These are phyloP conservation scores for Aptenodytes patagonicus DNA, from an alignment of 2,113 vertebrate species.

Conservation along the genomic window DNA sequence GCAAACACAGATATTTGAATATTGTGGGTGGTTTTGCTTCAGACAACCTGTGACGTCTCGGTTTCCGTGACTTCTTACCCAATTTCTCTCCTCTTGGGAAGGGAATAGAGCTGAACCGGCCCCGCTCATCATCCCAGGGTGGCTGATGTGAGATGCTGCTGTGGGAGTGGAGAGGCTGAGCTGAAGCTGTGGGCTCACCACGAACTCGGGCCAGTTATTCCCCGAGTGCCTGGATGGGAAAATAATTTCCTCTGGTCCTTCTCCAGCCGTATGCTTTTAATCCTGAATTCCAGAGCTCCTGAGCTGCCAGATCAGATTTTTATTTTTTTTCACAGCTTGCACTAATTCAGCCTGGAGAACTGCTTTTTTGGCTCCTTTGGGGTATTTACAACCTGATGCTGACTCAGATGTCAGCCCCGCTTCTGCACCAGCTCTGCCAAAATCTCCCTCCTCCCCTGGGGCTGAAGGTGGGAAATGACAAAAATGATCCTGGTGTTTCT, in stretches of 20 bases:
- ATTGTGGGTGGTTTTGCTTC: not conserved
- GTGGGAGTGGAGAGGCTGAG: not conserved
- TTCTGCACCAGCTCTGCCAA: not conserved
- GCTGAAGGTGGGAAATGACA: not conserved
- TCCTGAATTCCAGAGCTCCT: not conserved
- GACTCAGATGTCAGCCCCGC: not conserved
- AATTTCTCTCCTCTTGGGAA: not conserved
- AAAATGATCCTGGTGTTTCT: not conserved
- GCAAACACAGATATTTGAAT: not conserved
- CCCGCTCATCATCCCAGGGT: not conserved
- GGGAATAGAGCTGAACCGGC: not conserved
- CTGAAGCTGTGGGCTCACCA: not conserved
- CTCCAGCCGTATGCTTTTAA: not conserved
- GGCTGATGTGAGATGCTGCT: not conserved
- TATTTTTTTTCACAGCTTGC: not conserved
- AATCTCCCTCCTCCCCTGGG: not conserved
- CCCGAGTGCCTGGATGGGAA: not conserved
- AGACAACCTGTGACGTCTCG: not conserved
- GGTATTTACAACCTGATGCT: not conserved
- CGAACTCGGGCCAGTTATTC: rapidly evolving
- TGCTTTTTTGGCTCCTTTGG: not conserved
- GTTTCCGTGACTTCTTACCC: not conserved
- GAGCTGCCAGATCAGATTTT: not conserved
- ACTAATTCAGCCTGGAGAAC: not conserved
- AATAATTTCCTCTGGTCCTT: not conserved